These are phyloP conservation scores for Cryptotis parvus DNA, from an alignment of 2,113 vertebrate species.

Conservation along the genomic window DNA sequence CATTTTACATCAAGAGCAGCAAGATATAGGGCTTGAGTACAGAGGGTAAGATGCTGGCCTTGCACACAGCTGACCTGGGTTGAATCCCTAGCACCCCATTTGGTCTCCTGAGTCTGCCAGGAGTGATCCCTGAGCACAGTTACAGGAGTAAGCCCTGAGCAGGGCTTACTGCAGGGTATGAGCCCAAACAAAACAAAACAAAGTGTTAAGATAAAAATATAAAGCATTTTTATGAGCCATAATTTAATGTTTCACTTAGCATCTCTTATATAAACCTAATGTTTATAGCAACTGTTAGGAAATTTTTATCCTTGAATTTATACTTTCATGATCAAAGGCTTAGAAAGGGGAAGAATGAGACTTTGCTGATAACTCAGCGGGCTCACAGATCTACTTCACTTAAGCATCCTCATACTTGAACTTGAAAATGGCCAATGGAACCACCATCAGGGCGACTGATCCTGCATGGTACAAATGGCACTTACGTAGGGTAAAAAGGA, in stretches of 20 bases:
- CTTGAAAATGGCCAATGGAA: not conserved
- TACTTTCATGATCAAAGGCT: not conserved
- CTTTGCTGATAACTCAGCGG: not conserved
- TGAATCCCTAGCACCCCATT: too few species aligned
- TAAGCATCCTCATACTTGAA: not conserved
- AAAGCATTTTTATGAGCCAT: conserved; percentile 4
- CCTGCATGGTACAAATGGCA: not conserved
- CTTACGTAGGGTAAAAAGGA: conserved; percentile 96
- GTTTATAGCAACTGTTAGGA: conserved; percentile 30
- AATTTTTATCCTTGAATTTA: not conserved
- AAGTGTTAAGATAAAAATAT: not conserved
- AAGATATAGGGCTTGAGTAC: not conserved
- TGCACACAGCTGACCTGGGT: too few species aligned
- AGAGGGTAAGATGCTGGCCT: too few species aligned
- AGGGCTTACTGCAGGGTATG: too few species aligned
- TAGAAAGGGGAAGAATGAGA: not conserved
- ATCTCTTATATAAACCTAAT: not conserved
- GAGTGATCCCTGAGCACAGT: too few species aligned
- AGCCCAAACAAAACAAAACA: too few species aligned
- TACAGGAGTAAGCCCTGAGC: too few species aligned
- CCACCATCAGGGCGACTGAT: not conserved
- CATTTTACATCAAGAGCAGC: conserved; percentile 10
- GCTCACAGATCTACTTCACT: not conserved
- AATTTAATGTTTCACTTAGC: not conserved
- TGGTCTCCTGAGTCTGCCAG: too few species aligned